These are phyloP conservation scores for Coptotermes formosanus DNA, from an alignment of 1,140 invertebrate species.

Conservation along the genomic window DNA sequence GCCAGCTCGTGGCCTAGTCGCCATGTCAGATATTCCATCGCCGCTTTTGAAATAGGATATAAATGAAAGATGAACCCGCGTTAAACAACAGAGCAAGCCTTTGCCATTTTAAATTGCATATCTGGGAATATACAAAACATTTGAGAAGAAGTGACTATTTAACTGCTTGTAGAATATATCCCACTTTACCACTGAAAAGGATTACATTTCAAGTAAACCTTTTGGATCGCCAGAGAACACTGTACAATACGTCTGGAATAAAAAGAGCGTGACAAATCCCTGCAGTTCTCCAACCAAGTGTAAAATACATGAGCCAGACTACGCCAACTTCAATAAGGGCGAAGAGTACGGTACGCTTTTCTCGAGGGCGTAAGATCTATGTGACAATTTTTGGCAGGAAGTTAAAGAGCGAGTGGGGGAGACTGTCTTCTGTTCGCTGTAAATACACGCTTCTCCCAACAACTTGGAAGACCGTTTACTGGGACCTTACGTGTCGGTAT, in stretches of 20 bases:
- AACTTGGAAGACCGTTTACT: neutral
- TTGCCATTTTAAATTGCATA: too few species aligned
- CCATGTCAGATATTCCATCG: too few species aligned
- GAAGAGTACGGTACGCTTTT: neutral
- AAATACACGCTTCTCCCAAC: neutral
- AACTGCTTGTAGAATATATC: too few species aligned
- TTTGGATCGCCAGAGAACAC: too few species aligned
- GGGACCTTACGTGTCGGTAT: neutral
- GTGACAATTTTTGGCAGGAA: neutral
- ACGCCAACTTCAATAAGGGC: neutral
- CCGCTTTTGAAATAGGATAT: too few species aligned
- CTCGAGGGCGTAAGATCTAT: neutral
- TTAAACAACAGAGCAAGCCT: too few species aligned
- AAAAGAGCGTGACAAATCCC: neutral
- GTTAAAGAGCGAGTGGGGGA: neutral
- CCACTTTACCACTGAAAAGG: too few species aligned
- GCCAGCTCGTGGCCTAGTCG: too few species aligned
- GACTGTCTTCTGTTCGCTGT: neutral
- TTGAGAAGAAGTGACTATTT: too few species aligned
- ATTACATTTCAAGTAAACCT: too few species aligned
- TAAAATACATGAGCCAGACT: neutral
- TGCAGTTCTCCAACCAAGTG: neutral
- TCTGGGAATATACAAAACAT: too few species aligned
- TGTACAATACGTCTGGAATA: neutral
- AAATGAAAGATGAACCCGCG: too few species aligned